Conservation (phyloP, 2,888 invertebrate genomes). For the Sthenelais limicola region DNA sequence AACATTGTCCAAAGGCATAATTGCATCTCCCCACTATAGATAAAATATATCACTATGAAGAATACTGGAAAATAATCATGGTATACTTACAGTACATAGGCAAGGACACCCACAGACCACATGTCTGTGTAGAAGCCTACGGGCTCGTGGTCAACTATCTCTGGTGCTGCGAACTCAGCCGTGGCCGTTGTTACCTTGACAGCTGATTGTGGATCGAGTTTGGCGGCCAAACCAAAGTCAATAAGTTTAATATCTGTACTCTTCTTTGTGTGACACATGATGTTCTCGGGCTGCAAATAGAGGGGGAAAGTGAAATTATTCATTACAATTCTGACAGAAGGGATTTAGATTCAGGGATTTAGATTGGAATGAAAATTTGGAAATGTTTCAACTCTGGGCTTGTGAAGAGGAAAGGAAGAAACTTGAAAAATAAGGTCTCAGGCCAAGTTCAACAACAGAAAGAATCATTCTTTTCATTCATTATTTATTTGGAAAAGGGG, state of each 20-base stretch:
- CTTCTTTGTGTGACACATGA: constrained; percentile 97
- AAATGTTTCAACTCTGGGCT: too few species aligned
- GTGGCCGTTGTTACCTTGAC: constrained; percentile 99
- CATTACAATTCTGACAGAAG: background rate
- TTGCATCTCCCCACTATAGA: too few species aligned
- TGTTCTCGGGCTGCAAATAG: constrained; percentile 97
- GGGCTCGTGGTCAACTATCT: constrained; percentile 98
- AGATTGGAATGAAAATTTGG: too few species aligned
- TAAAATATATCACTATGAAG: background rate
- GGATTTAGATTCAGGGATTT: background rate
- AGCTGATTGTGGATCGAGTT: constrained; percentile 97
- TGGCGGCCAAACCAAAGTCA: constrained; percentile 99
- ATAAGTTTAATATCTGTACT: constrained; percentile 98
- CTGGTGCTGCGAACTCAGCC: constrained; percentile 99
- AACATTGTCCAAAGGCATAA: too few species aligned
- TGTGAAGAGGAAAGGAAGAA: too few species aligned
- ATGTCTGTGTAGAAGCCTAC: constrained; percentile 99
- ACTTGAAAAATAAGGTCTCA: too few species aligned
- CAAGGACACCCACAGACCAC: constrained; percentile 99
- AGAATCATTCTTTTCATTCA: too few species aligned
- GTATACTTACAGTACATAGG: constrained; percentile 95
- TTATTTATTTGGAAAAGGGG: too few species aligned
- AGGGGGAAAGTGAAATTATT: too few species aligned
- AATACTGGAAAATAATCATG: background rate
- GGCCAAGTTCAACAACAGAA: too few species aligned